Conservation (phyloP, 2,797 vertebrate species). For the Hemitrygon akajei region DNA sequence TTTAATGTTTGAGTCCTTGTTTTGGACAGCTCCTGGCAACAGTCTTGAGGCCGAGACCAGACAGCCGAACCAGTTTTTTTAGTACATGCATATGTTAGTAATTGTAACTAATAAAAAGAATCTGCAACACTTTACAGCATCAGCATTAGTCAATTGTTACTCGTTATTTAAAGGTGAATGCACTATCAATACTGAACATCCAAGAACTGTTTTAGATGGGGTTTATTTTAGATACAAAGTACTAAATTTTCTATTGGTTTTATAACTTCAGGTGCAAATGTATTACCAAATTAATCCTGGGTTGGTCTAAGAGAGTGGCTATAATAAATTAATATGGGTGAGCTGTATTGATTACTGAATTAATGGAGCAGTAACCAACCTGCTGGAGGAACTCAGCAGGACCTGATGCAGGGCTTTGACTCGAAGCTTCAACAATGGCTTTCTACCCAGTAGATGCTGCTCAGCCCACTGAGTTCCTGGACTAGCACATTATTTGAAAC, state of each 20-base stretch:
- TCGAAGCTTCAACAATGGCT: too few species aligned
- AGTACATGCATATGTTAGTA: constrained; percentile 1
- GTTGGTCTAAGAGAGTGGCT: not conserved
- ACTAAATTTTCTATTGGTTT: not conserved
- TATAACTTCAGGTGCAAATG: not conserved
- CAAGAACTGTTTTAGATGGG: not conserved
- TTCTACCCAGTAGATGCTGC: too few species aligned
- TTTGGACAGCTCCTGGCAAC: not conserved
- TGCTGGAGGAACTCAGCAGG: too few species aligned
- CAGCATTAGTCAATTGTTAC: not conserved
- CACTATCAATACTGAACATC: not conserved
- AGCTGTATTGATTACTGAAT: not conserved
- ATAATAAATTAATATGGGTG: too few species aligned
- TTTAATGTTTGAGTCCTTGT: not conserved
- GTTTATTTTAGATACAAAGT: not conserved
- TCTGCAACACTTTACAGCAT: constrained; percentile 8
- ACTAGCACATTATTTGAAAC: too few species aligned
- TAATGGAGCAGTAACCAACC: not conserved
- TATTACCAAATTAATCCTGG: not conserved
- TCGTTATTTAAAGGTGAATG: constrained; percentile 1
- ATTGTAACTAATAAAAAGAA: constrained; percentile 32
- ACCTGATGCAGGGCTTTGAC: too few species aligned
- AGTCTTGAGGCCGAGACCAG: constrained; percentile 2
- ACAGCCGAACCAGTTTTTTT: not conserved
- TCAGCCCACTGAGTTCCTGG: too few species aligned